Evolutionary conservation across 2,113 vertebrate species (phyloP), one percentile per base, ranked within the genome.

Genomic region (Meles meles): DNA sequence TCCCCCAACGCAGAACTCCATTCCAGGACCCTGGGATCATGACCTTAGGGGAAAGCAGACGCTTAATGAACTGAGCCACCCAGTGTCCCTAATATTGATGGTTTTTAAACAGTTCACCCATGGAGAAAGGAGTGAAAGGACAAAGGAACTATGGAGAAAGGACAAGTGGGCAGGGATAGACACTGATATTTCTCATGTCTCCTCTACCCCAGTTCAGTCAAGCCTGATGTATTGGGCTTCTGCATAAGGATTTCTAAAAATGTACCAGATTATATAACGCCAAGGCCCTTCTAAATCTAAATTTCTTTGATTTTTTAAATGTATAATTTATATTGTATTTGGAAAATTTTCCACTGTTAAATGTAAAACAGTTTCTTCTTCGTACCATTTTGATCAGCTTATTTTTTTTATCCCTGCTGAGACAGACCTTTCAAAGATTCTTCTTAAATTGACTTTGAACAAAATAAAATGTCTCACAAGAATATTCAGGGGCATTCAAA

Each of bases 401-500:
- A 42, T 55, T 15, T 90, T 59, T 83, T 14, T 69, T 37, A 37
- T n/a, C 34, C 67, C 67, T 69, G 67, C 67, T 69, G 57, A 93
- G 29, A 63, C 34, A 65, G 13, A 91, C 18, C 80, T 95, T 88
- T 67, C 42, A 42, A 88, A 69, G 7, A 27, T 47, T 93, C 71
- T 57, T 63, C 84, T 61, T 61, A 86, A 67, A 72, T 87, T 93
- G 85, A 61, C 6, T 79, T 77, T 93, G 42, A 77, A 85, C 21
- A 88, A 96, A 96, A 81, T 61, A 79, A 95, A 94, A 92, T 69
- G 9, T 95, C 71, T 67, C 61, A 69, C 34, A 86, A 71, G 13
- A 90, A 59, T 93, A 94, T 82, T 71, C 15, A 59, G 34, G 29
- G 44, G 3, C 49, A 96, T 97, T 93, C 42, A 13, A 92, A 96